These are phyloP conservation scores for Lithophane leautieri DNA, from an alignment of 2,888 invertebrate genomes.

Conservation along the genomic window DNA sequence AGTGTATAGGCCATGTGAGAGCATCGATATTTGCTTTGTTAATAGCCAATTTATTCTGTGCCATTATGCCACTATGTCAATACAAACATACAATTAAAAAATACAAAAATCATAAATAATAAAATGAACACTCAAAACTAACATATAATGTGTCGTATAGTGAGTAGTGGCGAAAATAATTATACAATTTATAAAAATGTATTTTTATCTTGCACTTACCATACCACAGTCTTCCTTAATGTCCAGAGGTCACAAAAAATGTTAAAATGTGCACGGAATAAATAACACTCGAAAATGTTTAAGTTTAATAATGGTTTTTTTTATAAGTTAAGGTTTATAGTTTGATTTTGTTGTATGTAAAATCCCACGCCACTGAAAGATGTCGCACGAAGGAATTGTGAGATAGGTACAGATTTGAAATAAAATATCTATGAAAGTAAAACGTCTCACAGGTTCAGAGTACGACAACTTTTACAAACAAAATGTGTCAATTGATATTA, in stretches of 20 bases:
- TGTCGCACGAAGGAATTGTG: conserved; percentile 57
- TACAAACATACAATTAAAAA: conserved; percentile 71
- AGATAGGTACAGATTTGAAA: conserved; percentile 27
- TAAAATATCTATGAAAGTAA: conserved; percentile 21
- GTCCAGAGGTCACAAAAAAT: conserved; percentile 67
- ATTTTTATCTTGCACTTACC: conserved; percentile 68
- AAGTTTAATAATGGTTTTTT: conserved; percentile 58
- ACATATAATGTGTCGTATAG: conserved; percentile 59
- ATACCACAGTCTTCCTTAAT: conserved; percentile 62
- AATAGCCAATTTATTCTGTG: conserved; percentile 75
- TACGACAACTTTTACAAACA: conserved; percentile 78
- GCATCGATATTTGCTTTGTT: conserved; percentile 72
- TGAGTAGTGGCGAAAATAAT: conserved; percentile 69
- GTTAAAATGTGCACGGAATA: conserved; percentile 67
- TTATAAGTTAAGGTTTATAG: conserved; percentile 53
- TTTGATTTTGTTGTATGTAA: conserved; percentile 61
- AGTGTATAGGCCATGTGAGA: conserved; percentile 77
- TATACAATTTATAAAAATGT: conserved; percentile 62
- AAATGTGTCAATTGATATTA: conserved; percentile 74
- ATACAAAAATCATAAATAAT: conserved; percentile 69
- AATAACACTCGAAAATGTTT: conserved; percentile 62
- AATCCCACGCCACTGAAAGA: conserved; percentile 66
- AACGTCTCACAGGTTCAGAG: conserved; percentile 58
- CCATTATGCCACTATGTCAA: conserved; percentile 89
- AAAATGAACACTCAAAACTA: conserved; percentile 68